A percentile compares a stretch with the other conserved stretches of the same genome.
phyloP scores from a whole-genome alignment of 2,797 vertebrate species.

The Myotis pilosus region DNA sequence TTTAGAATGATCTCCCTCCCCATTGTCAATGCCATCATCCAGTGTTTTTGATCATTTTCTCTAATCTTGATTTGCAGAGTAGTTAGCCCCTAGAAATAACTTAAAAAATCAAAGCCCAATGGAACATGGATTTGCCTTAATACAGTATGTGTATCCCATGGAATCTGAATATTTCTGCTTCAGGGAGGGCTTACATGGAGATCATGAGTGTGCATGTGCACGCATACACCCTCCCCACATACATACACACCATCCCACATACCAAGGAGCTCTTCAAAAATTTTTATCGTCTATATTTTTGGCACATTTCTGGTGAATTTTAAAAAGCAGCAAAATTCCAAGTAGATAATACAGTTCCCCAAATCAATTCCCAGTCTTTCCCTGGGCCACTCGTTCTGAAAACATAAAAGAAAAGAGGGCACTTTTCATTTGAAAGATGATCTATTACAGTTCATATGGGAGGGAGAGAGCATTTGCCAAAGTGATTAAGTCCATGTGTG shows the following conservation, averaged over 20 bases:
- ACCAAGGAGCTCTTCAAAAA: neutral
- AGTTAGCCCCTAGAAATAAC: neutral
- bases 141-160: neutral
- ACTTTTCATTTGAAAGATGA: slow-evolving; percentile 80
- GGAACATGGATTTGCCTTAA: neutral
- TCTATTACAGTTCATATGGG: slow-evolving; percentile 75
- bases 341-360: slow-evolving; percentile 67
- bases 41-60: neutral
- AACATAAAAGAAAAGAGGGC: slow-evolving; percentile 79
- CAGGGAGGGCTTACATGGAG: neutral
- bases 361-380: slow-evolving; percentile 68
- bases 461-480: slow-evolving; percentile 72
- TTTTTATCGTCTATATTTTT: neutral
- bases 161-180: neutral
- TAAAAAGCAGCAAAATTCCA: slow-evolving; percentile 1
- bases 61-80: neutral
- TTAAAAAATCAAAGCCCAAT: neutral
- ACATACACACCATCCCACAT: neutral
- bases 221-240: neutral
- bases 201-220: neutral
- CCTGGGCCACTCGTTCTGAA: slow-evolving; percentile 76
- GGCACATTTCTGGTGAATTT: neutral
- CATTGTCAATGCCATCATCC: neutral
- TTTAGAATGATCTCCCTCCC: neutral
- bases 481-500: slow-evolving; percentile 84